Evolutionary conservation across 2,888 invertebrate genomes (phyloP).

Genomic region (Dynastes tityus): DNA sequence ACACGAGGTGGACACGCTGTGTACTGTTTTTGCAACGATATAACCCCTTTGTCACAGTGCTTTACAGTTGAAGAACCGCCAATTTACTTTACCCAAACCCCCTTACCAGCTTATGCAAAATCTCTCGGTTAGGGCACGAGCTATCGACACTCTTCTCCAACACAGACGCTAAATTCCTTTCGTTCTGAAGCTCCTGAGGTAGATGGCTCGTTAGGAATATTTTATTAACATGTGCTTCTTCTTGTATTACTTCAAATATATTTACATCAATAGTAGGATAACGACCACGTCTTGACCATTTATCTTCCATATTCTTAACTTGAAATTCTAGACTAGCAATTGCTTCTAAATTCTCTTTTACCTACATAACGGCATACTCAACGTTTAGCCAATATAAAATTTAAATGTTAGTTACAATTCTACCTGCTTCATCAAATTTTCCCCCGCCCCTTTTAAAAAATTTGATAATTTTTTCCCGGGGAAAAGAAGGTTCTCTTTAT

Average conservation of each 20-base stretch:
- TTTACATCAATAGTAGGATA: slow-evolving; percentile 63
- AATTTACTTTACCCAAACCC: neutral
- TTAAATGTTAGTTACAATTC: neutral
- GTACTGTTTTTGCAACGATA: no score
- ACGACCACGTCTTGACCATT: slow-evolving; percentile 53
- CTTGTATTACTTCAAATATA: slow-evolving; percentile 80
- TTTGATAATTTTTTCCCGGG: slow-evolving; percentile 72
- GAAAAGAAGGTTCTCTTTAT: slow-evolving; percentile 78
- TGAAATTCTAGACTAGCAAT: slow-evolving; percentile 69
- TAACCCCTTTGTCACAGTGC: no score
- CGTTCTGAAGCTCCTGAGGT: slow-evolving; percentile 79
- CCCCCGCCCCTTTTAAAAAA: no score
- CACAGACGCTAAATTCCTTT: slow-evolving; percentile 79
- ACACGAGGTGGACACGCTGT: no score
- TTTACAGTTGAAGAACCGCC: no score
- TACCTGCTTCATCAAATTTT: slow-evolving; percentile 58
- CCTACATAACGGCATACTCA: slow-evolving; percentile 62
- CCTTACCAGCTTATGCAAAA: slow-evolving; percentile 48
- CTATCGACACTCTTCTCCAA: slow-evolving; percentile 80
- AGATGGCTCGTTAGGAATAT: slow-evolving; percentile 77
- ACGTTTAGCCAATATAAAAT: neutral
- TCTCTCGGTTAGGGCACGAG: slow-evolving; percentile 69
- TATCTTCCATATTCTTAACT: slow-evolving; percentile 56
- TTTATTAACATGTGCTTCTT: slow-evolving; percentile 69
- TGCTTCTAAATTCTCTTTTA: slow-evolving; percentile 72